Evolutionary conservation across 2,888 invertebrate genomes (phyloP).

Genomic region (Amiota minor): DNA sequence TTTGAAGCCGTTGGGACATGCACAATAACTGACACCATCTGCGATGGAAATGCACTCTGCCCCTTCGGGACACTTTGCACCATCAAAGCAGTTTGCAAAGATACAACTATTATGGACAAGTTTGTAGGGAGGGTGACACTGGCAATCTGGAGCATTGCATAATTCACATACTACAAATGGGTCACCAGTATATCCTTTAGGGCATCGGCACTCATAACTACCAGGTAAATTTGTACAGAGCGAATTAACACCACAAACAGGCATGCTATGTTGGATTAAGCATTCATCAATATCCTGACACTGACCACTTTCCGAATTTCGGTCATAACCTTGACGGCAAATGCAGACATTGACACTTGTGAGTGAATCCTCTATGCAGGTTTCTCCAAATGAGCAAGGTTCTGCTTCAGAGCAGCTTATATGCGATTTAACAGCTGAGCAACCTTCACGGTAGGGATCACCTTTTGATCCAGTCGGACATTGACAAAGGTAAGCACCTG

Average conservation of each 20-base stretch:
- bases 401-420: slow-evolving; percentile 82
- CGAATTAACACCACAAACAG: slow-evolving; percentile 90
- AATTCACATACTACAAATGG: slow-evolving; percentile 90
- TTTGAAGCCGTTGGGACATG: slow-evolving; percentile 90
- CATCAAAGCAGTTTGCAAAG: slow-evolving; percentile 86
- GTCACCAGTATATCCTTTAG: slow-evolving; percentile 90
- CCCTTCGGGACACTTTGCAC: slow-evolving; percentile 86
- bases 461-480: slow-evolving; percentile 88
- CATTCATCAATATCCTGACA: slow-evolving; percentile 93
- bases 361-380: slow-evolving; percentile 85
- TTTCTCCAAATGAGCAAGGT: slow-evolving; percentile 89
- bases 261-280: slow-evolving; percentile 81
- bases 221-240: slow-evolving; percentile 94
- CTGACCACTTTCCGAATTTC: slow-evolving; percentile 82
- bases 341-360: slow-evolving; percentile 88
- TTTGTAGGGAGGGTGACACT: slow-evolving; percentile 91
- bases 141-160: slow-evolving; percentile 87
- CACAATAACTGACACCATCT: slow-evolving; percentile 92
- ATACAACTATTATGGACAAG: slow-evolving; percentile 88
- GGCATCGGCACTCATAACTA: slow-evolving; percentile 93
- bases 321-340: slow-evolving; percentile 89
- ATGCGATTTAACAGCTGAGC: slow-evolving; percentile 78
- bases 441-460: slow-evolving; percentile 86
- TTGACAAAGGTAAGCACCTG: slow-evolving; percentile 89
- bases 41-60: slow-evolving; percentile 93